phyloP scores from a whole-genome alignment of 2,113 vertebrate genomes.

The Lophura nycthemera region DNA sequence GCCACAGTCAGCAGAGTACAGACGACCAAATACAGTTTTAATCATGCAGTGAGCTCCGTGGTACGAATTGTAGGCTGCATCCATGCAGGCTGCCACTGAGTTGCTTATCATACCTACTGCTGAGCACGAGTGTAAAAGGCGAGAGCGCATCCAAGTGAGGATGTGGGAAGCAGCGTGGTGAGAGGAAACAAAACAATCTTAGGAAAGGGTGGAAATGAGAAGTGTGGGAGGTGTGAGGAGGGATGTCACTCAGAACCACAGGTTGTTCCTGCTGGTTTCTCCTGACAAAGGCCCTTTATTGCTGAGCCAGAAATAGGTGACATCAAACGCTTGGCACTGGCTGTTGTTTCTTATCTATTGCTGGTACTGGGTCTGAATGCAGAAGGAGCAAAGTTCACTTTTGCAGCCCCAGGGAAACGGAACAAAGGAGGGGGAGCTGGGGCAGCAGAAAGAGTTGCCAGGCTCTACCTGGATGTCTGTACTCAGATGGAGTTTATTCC shows the following conservation, averaged over 20 bases:
- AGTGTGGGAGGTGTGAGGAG: fast-evolving
- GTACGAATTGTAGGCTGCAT: background rate
- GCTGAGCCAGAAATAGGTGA: background rate
- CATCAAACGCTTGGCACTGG: background rate
- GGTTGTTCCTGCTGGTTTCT: background rate
- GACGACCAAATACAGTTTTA: background rate
- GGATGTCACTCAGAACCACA: background rate
- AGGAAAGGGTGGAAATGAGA: background rate
- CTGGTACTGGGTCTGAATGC: background rate
- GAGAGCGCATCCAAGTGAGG: background rate
- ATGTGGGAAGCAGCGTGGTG: background rate
- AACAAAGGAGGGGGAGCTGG: background rate
- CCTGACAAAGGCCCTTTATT: background rate
- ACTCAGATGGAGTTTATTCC: background rate
- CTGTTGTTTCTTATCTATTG: slow-evolving; percentile 2
- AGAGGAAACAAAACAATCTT: background rate
- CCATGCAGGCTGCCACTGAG: background rate
- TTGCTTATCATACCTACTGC: fast-evolving
- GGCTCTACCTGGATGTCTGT: background rate
- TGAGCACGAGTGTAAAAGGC: background rate
- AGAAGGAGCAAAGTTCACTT: slow-evolving; percentile 54
- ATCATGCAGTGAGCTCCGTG: background rate
- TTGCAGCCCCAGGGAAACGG: background rate
- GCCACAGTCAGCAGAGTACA: background rate
- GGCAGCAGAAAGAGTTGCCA: background rate